A percentile compares a stretch with the other conserved stretches of the same genome.
Conservation (phyloP, 2,888 invertebrate species). For the Caenorhabditis drosophilae region DNA sequence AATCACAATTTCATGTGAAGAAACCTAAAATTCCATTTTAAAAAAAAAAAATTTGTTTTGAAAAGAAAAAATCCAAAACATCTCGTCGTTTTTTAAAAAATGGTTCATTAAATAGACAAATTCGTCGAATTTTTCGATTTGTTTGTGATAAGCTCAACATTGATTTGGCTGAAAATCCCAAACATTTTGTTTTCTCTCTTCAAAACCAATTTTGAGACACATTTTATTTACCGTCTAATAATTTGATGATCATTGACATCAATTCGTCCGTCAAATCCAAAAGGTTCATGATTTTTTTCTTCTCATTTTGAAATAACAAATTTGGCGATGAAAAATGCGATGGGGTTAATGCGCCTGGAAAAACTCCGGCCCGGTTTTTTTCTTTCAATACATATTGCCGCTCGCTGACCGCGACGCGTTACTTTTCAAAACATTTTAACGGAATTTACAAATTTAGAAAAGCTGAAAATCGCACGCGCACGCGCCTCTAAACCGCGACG, state of each 20-base stretch:
- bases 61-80: too few relatives aligned
- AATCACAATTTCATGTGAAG: constrained; percentile 29
- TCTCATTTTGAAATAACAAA: constrained; percentile 25
- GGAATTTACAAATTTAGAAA: too few relatives aligned
- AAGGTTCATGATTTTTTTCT: not conserved
- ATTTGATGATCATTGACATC: constrained; percentile 15
- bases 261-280: constrained; percentile 4
- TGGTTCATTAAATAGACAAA: constrained; percentile 13
- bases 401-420: too few relatives aligned
- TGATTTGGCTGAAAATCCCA: constrained; percentile 24
- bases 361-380: too few relatives aligned
- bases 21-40: constrained; percentile 16
- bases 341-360: constrained; percentile 30
- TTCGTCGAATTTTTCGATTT: constrained; percentile 12
- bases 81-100: constrained; percentile 12
- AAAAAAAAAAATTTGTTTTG: not conserved
- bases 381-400: too few relatives aligned
- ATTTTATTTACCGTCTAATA: constrained; percentile 15
- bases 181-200: too few relatives aligned
- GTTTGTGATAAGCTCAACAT: constrained; percentile 29
- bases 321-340: constrained; percentile 39
- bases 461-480: not conserved
- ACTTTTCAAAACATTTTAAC: too few relatives aligned
- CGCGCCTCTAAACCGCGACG: not conserved
- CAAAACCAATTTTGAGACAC: not conserved